phyloP scores from a whole-genome alignment of 30 jellyfish, hydroid and myxozoan genomes.

The Aurelia sp. region DNA sequence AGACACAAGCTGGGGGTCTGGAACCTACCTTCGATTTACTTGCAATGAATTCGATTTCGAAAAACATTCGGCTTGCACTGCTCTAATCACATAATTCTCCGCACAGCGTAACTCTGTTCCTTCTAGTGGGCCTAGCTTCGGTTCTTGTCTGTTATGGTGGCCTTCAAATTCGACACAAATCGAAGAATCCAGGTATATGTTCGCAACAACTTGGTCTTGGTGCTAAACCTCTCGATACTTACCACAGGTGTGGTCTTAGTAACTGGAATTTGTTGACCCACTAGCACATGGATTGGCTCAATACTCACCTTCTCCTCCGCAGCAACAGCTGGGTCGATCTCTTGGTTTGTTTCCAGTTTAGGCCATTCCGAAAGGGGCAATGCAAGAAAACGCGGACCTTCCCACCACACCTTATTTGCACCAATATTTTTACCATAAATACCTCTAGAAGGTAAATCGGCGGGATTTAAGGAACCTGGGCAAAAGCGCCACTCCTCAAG shows the following conservation, averaged over 20 bases:
- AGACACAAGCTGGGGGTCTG: background rate
- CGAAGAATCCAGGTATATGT: slow-evolving; percentile 12
- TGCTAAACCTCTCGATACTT: background rate
- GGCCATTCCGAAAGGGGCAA: no score
- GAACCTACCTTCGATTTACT: slow-evolving; percentile 1
- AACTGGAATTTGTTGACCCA: no score
- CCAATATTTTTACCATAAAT: slow-evolving; percentile 9
- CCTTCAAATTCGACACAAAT: background rate
- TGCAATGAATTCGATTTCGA: background rate
- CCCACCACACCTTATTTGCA: slow-evolving; percentile 31
- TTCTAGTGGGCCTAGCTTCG: background rate
- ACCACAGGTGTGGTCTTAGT: background rate
- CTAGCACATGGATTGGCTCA: background rate
- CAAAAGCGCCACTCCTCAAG: slow-evolving; percentile 20
- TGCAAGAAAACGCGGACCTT: background rate
- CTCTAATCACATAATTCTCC: background rate
- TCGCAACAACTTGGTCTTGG: background rate
- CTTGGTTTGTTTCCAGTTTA: background rate
- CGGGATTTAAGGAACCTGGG: slow-evolving; percentile 16
- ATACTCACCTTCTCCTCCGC: slow-evolving; percentile 7
- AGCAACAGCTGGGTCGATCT: slow-evolving; percentile 12
- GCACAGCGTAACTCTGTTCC: background rate
- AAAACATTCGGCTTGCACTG: slow-evolving; percentile 17
- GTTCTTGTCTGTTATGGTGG: background rate
- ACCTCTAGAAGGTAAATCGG: slow-evolving; percentile 25